Evolutionary conservation across 1,140 invertebrate species (phyloP), one percentile per base, ranked within the genome.

Genomic region (Venturia canescens): DNA sequence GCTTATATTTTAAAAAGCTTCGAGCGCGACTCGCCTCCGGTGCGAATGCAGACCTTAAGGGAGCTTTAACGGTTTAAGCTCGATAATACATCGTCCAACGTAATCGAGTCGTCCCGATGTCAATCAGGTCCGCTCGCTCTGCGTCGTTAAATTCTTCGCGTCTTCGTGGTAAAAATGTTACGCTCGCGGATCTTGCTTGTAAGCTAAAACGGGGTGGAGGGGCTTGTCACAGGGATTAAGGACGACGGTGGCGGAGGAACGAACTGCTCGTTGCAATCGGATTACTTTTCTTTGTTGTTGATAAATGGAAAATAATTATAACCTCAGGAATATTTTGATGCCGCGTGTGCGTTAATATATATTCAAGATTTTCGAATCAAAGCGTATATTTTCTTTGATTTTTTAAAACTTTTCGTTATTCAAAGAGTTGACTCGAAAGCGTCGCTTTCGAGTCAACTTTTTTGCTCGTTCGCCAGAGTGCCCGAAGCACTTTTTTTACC

Each of bases 171-270:
- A 71, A 71, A 16, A 38, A 16, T 29, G 11, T 3, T 3, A 69
- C 18, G 66, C 4, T 31, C 29, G 66, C 16, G 18, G n/a, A 31
- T 38, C 18, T 16, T 1, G 0, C 3, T 44, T 16, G 15, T 15
- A 21, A 71, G 69, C 69, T 18, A 71, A 5, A 4, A 16, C n/a
- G 9, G 15, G 4, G 18, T 1, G 29, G 69, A 31, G 31, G 44
- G 44, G 31, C 34, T 71, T 71, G 34, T 44, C 69, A n/a, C n/a
- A 71, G 13, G 69, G 69, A 71, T 71, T 71, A 21, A 44, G 31
- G 34, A 31, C 3, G 2, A 60, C 1, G 31, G 38, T 34, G 38
- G 48, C 1, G 48, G 1, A 50, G 13, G 18, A 18, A 71, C 18
- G 34, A 23, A 6, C n/a, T 60, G 16, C n/a, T 60, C 34, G 1